Evolutionary conservation across 2,888 invertebrate species (phyloP).

Genomic region (Sicus ferrugineus): DNA sequence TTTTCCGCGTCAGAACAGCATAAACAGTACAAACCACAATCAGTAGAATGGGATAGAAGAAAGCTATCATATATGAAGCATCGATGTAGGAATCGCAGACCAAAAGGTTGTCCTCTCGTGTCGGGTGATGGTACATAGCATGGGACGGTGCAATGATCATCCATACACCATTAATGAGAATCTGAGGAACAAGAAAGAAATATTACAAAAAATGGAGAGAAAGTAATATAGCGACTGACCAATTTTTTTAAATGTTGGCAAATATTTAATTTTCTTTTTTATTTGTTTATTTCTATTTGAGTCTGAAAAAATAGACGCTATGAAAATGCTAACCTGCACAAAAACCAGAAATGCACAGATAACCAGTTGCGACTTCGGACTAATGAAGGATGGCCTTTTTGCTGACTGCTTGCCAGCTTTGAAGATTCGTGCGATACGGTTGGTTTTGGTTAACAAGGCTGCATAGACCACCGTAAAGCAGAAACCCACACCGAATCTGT

Average conservation of each 20-base stretch:
- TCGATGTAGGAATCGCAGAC: constrained; percentile 93
- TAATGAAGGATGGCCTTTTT: constrained; percentile 92
- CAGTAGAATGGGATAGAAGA: constrained; percentile 90
- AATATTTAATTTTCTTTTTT: neutral
- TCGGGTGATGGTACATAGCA: constrained; percentile 90
- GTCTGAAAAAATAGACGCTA: neutral
- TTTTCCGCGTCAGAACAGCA: constrained; percentile 93
- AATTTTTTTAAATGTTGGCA: neutral
- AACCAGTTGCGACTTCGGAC: constrained; percentile 87
- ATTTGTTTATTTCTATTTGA: neutral
- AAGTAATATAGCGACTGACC: neutral
- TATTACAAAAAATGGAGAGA: constrained; percentile 6
- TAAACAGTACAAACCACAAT: constrained; percentile 95
- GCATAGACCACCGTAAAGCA: constrained; percentile 98
- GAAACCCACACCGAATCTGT: constrained; percentile 87
- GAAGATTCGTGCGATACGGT: constrained; percentile 94
- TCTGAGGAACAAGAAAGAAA: constrained; percentile 65
- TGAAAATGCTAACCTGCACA: constrained; percentile 75
- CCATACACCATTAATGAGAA: constrained; percentile 90
- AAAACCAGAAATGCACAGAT: constrained; percentile 88
- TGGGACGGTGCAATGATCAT: constrained; percentile 88
- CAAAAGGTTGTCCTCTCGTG: constrained; percentile 88
- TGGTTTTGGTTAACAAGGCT: constrained; percentile 95
- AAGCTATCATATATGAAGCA: constrained; percentile 93
- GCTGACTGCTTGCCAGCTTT: constrained; percentile 97